A percentile compares a stretch with the other conserved stretches of the same genome.
These are phyloP conservation scores for Ichneumoninae sp. DNA, from an alignment of 2,888 invertebrate species.

Conservation along the genomic window DNA sequence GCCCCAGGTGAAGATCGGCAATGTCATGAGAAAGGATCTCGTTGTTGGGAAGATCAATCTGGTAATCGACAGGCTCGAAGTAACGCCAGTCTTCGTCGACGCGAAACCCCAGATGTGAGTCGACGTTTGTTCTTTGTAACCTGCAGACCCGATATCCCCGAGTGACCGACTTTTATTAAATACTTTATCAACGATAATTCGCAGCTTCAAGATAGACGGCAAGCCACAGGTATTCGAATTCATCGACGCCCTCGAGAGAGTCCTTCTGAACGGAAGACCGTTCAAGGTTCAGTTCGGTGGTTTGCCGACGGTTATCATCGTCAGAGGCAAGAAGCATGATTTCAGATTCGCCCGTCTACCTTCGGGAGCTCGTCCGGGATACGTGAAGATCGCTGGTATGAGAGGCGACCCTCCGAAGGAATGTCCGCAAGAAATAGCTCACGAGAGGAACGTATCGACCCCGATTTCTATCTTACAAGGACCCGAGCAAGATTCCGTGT, in stretches of 20 bases:
- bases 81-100: conserved; percentile 93
- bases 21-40: conserved; percentile 90
- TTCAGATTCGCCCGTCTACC: conserved; percentile 93
- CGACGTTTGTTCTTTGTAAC: conserved; percentile 2
- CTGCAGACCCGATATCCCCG: background rate
- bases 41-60: conserved; percentile 94
- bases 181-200: conserved; percentile 42
- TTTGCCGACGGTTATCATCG: conserved; percentile 91
- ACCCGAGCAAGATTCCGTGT: conserved; percentile 77
- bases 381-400: conserved; percentile 90
- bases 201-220: conserved; percentile 88
- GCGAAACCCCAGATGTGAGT: conserved; percentile 90
- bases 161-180: conserved; percentile 8
- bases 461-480: background rate
- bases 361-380: conserved; percentile 89
- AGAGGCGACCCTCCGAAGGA: conserved; percentile 85
- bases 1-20: conserved; percentile 97
- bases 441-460: conserved; percentile 61
- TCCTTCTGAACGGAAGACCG: conserved; percentile 91
- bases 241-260: conserved; percentile 91
- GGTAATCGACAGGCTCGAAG: conserved; percentile 92
- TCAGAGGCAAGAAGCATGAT: conserved; percentile 92
- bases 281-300: conserved; percentile 94
- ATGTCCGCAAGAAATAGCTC: conserved; percentile 60
- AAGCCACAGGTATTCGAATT: conserved; percentile 91